Evolutionary conservation across 1,140 invertebrate genomes (phyloP), one percentile per base, ranked within the genome.

Genomic region (Harlomillsia oculata): DNA sequence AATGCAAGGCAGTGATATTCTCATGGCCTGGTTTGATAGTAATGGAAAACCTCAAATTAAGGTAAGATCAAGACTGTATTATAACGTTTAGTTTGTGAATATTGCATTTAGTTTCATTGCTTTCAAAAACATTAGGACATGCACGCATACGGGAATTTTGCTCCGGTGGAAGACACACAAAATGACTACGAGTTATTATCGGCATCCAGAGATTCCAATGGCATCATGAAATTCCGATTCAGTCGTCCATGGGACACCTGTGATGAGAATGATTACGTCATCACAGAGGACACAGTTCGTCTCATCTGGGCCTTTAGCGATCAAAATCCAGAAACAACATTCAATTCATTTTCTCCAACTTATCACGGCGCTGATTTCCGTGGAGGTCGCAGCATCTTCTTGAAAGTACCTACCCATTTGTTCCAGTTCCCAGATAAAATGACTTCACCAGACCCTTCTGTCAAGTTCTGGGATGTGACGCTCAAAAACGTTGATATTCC

Each of bases 1-100:
- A 0, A 89, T 89, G 86, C 77, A 76, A 64, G 80, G 79, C 8
- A 82, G 85, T 1, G 88, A 92, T 72, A 80, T 93, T 60, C 76
- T 89, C 3, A 72, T 89, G 36, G 78, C 80, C 20, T 91, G 87
- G 87, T 81, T 91, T 4, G 82, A 89, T 74, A 72, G 75, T 32
- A 76, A 77, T 14, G 77, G 77, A 28, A 73, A 77, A 59, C 71
- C 80, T 28, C 77, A 80, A 70, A 68, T 84, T 49, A 69, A 85
- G 78, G 84, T 86, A 70, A n/a, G n/a, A n/a, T n/a, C n/a, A n/a
- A n/a, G n/a, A 40, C 74, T n/a, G n/a, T n/a, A n/a, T n/a, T n/a
- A n/a, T n/a, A n/a, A n/a, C n/a, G n/a, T n/a, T n/a, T n/a, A n/a
- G n/a, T n/a, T n/a, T n/a, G n/a, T n/a, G n/a, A n/a, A n/a, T n/a